These are phyloP conservation scores for Gambelia wislizenii DNA, from an alignment of 2,797 vertebrate species.

Conservation along the genomic window DNA sequence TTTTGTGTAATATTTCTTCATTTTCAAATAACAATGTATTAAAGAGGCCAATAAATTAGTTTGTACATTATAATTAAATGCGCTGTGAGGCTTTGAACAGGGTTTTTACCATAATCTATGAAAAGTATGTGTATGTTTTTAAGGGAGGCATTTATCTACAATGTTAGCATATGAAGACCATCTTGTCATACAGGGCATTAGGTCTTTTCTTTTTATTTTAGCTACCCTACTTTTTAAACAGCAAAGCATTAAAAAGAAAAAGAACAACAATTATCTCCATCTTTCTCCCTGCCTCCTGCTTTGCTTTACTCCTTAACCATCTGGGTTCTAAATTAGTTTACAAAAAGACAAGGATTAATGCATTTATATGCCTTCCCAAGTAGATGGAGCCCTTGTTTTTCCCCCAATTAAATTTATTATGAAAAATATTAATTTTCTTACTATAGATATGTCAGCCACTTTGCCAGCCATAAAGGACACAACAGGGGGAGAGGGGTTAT, in stretches of 20 bases:
- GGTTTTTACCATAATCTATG: slow-evolving; percentile 24
- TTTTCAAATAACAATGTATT: slow-evolving; percentile 68
- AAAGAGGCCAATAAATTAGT: slow-evolving; percentile 65
- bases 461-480: slow-evolving; percentile 51
- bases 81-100: slow-evolving; percentile 40
- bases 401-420: slow-evolving; percentile 43
- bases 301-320: slow-evolving; percentile 42
- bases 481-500: slow-evolving; percentile 45
- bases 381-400: slow-evolving; percentile 36
- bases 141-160: slow-evolving; percentile 34
- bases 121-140: slow-evolving; percentile 29
- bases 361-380: slow-evolving; percentile 27
- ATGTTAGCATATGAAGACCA: slow-evolving; percentile 33
- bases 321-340: slow-evolving; percentile 13
- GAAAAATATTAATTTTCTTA: slow-evolving; percentile 49
- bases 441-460: slow-evolving; percentile 25
- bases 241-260: not conserved
- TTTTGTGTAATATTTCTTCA: slow-evolving; percentile 56
- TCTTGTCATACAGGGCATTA: slow-evolving; percentile 10
- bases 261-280: not conserved
- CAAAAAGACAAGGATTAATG: slow-evolving; percentile 57
- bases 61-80: slow-evolving; percentile 64
- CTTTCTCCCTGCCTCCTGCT: not conserved
- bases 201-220: slow-evolving; percentile 28
- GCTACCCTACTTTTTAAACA: not conserved